Evolutionary conservation across 2,888 invertebrate species (phyloP).

Genomic region (Cerastoderma edule): DNA sequence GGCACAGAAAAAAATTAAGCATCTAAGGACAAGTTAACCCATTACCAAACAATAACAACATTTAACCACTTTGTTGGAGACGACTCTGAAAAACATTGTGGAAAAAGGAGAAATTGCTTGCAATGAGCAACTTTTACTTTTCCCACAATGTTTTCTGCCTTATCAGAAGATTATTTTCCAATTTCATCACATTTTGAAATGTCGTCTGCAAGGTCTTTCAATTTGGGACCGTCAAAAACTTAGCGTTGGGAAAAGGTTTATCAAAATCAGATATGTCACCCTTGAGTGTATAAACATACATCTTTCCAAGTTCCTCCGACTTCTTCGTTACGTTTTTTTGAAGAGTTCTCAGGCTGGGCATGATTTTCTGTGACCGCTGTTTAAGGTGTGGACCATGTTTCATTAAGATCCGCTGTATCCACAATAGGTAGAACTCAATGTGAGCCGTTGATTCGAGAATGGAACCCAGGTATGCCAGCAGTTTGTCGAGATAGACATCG

Average conservation of each 20-base stretch:
- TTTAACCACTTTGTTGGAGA: too few species aligned
- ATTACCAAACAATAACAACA: too few species aligned
- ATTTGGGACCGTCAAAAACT: background rate
- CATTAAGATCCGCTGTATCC: constrained; percentile 90
- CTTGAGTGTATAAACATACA: constrained; percentile 87
- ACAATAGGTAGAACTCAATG: constrained; percentile 93
- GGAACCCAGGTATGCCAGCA: constrained; percentile 89
- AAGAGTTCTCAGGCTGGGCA: constrained; percentile 89
- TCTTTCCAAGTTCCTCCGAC: constrained; percentile 92
- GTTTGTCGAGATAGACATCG: constrained; percentile 90
- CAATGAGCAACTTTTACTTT: background rate
- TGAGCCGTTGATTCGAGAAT: constrained; percentile 92
- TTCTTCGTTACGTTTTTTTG: constrained; percentile 88
- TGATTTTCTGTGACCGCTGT: constrained; percentile 85
- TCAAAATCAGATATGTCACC: background rate
- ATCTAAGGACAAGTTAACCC: too few species aligned
- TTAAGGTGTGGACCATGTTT: constrained; percentile 86
- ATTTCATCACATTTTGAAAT: background rate
- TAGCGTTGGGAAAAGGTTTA: background rate
- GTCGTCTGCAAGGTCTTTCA: background rate
- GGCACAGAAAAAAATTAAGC: too few species aligned
- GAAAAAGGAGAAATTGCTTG: background rate
- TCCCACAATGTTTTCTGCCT: constrained; percentile 4
- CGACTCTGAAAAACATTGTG: too few species aligned
- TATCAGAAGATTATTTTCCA: background rate